phyloP scores from a whole-genome alignment of 2,113 vertebrate species.

The Nothoprocta perdicaria region DNA sequence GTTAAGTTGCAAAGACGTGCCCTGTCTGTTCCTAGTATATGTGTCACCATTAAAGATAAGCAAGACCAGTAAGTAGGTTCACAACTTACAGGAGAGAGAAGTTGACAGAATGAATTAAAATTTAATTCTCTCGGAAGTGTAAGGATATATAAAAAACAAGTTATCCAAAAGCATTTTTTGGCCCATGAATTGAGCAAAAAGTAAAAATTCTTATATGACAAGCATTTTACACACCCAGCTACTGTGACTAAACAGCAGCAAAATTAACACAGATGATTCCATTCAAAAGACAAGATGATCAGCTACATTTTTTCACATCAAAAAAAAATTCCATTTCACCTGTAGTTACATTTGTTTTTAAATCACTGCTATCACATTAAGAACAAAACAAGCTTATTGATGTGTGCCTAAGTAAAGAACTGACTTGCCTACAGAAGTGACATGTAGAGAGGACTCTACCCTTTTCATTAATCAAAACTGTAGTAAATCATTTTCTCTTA shows the following conservation, averaged over 20 bases:
- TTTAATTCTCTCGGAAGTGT: not conserved
- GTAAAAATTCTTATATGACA: not conserved
- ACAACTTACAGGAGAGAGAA: not conserved
- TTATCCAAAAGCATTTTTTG: not conserved
- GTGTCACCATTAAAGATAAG: not conserved
- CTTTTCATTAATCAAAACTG: not conserved
- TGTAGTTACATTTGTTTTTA: not conserved
- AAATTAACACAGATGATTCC: not conserved
- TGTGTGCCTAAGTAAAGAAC: not conserved
- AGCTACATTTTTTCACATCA: not conserved
- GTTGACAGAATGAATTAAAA: not conserved
- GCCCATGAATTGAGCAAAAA: not conserved
- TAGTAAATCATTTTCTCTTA: not conserved
- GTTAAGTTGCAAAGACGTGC: not conserved
- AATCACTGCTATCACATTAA: not conserved
- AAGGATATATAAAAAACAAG: not conserved
- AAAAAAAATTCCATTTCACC: not conserved
- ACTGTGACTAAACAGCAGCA: not conserved
- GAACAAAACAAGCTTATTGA: not conserved
- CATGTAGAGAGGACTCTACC: rapidly evolving
- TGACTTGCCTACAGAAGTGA: not conserved
- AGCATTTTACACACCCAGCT: not conserved
- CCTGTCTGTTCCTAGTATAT: not conserved
- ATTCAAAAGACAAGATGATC: not conserved
- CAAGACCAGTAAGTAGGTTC: not conserved